These are phyloP conservation scores for Hafferia zeledoni DNA, from an alignment of 2,797 vertebrate species.

Conservation along the genomic window DNA sequence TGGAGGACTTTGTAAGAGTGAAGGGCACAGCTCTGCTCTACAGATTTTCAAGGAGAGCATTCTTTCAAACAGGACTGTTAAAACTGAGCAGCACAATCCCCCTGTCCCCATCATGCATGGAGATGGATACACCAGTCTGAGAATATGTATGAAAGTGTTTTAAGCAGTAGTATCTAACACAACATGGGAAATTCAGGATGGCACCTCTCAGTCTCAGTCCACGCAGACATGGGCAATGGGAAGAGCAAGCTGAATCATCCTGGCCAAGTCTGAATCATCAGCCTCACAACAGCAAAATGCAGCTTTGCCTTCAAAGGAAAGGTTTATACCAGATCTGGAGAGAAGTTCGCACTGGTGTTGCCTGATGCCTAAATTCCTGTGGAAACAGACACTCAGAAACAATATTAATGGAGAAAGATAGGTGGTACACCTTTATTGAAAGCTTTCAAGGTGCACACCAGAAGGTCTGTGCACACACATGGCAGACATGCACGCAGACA, in stretches of 20 bases:
- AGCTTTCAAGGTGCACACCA: too few relatives aligned
- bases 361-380: too few relatives aligned
- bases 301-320: not conserved
- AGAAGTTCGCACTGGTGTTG: not conserved
- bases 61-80: not conserved
- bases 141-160: fast-evolving
- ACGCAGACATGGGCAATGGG: not conserved
- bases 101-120: fast-evolving
- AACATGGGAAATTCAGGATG: not conserved
- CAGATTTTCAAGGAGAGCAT: not conserved
- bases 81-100: not conserved
- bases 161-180: not conserved
- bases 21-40: not conserved
- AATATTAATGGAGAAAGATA: too few relatives aligned
- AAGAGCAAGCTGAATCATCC: not conserved
- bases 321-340: not conserved
- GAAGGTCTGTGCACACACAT: too few relatives aligned
- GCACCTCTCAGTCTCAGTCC: not conserved
- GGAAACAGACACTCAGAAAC: too few relatives aligned
- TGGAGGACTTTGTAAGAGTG: not conserved
- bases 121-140: not conserved
- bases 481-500: too few relatives aligned
- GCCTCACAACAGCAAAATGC: not conserved
- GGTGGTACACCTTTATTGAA: too few relatives aligned
- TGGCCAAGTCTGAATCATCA: not conserved